These are phyloP conservation scores for Lordiphosa fenestrarum DNA, from an alignment of 2,888 invertebrate genomes.

Conservation along the genomic window DNA sequence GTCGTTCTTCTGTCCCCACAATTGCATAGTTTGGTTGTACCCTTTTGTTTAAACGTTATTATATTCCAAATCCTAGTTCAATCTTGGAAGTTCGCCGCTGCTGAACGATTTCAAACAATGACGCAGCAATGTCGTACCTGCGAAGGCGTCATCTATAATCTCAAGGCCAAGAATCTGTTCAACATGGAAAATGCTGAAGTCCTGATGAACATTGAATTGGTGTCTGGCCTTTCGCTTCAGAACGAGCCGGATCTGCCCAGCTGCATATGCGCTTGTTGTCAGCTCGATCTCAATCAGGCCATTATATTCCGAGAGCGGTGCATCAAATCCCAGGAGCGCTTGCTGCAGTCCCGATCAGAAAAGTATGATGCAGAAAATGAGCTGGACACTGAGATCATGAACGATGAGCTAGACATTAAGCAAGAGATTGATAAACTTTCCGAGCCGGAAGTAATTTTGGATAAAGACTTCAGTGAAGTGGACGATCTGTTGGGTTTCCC, in stretches of 20 bases:
- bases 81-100: slow-evolving; percentile 1
- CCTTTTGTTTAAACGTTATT: too few relatives aligned
- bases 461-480: slow-evolving; percentile 1
- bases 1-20: too few relatives aligned
- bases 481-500: slow-evolving; percentile 15
- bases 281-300: slow-evolving; percentile 46
- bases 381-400: background rate
- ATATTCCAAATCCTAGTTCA: too few relatives aligned
- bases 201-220: slow-evolving; percentile 26
- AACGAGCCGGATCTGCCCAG: slow-evolving; percentile 32
- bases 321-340: slow-evolving; percentile 35
- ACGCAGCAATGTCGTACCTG: slow-evolving; percentile 53
- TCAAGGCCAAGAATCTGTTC: slow-evolving; percentile 48
- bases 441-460: too few relatives aligned
- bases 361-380: background rate
- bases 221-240: slow-evolving; percentile 32
- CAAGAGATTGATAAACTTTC: background rate
- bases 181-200: slow-evolving; percentile 25
- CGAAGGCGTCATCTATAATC: slow-evolving; percentile 41
- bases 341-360: slow-evolving; percentile 2
- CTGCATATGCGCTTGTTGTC: slow-evolving; percentile 51
- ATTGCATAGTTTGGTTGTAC: too few relatives aligned
- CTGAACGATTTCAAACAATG: slow-evolving; percentile 31
- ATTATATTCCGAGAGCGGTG: slow-evolving; percentile 48
- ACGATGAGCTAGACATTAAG: background rate